These are phyloP conservation scores for Cephus sareptanus DNA, from an alignment of 2,888 invertebrate species.

Conservation along the genomic window DNA sequence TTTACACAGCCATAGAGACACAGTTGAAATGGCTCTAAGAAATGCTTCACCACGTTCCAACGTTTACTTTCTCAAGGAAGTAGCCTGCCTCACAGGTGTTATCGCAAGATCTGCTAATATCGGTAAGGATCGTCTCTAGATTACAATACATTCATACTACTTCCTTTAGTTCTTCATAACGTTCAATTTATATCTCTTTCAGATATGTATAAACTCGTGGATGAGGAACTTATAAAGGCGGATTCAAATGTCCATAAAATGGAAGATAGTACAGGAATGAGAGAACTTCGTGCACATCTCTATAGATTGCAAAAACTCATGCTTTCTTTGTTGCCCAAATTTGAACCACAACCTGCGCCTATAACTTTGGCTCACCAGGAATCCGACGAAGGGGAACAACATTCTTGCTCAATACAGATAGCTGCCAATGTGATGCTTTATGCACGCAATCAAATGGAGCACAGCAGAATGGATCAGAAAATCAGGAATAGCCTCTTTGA, in stretches of 20 bases:
- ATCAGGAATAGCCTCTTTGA: constrained; percentile 59
- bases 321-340: constrained; percentile 80
- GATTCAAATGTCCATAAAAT: constrained; percentile 41
- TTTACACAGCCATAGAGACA: constrained; percentile 83
- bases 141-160: not conserved
- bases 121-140: constrained; percentile 40
- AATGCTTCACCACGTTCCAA: constrained; percentile 76
- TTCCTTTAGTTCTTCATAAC: not conserved
- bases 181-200: constrained; percentile 15
- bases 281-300: constrained; percentile 70
- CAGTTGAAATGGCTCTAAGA: constrained; percentile 81
- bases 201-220: constrained; percentile 62
- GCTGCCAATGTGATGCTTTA: constrained; percentile 79
- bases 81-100: constrained; percentile 81
- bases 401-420: constrained; percentile 68
- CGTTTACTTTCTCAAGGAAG: constrained; percentile 76
- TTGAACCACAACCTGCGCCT: constrained; percentile 65
- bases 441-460: constrained; percentile 72
- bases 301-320: constrained; percentile 80
- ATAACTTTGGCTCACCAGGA: constrained; percentile 33
- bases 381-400: constrained; percentile 43
- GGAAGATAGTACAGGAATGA: constrained; percentile 55
- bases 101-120: constrained; percentile 76
- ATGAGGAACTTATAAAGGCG: constrained; percentile 50
- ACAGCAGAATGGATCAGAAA: constrained; percentile 60